Conservation (phyloP, 2,113 vertebrate species). For the Formicarius rufipectus region DNA sequence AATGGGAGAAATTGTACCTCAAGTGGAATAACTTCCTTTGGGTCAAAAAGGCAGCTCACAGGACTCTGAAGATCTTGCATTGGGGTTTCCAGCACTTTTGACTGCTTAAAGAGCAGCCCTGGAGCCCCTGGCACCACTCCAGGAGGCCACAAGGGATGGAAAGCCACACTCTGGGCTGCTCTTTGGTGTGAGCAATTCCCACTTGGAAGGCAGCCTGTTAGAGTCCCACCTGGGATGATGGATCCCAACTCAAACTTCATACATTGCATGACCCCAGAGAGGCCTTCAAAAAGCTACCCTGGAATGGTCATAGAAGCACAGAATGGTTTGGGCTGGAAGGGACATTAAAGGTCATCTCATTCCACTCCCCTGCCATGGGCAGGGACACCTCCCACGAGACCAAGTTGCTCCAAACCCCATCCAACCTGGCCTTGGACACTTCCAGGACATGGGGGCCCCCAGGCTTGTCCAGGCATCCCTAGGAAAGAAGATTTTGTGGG, state of each 20-base stretch:
- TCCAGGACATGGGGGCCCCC: neutral
- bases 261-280: neutral
- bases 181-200: neutral
- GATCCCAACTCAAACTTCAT: neutral
- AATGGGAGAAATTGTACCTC: fast-evolving
- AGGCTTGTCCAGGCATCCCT: neutral
- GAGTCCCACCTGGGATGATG: neutral
- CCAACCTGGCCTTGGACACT: fast-evolving
- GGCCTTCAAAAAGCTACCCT: neutral
- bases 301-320: neutral
- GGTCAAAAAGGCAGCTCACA: neutral
- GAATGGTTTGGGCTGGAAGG: neutral
- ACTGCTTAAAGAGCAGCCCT: neutral
- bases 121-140: neutral
- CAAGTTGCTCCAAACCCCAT: fast-evolving
- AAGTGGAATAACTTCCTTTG: neutral
- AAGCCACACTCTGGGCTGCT: neutral
- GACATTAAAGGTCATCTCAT: neutral
- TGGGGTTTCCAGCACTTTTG: neutral
- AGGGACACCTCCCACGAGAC: neutral
- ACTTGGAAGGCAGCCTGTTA: fast-evolving
- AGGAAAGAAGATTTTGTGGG: neutral
- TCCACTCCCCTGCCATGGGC: neutral
- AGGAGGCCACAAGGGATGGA: neutral
- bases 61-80: neutral